phyloP scores from a whole-genome alignment of 2,888 invertebrate genomes.

The Sinopyrophorus schimmeli region DNA sequence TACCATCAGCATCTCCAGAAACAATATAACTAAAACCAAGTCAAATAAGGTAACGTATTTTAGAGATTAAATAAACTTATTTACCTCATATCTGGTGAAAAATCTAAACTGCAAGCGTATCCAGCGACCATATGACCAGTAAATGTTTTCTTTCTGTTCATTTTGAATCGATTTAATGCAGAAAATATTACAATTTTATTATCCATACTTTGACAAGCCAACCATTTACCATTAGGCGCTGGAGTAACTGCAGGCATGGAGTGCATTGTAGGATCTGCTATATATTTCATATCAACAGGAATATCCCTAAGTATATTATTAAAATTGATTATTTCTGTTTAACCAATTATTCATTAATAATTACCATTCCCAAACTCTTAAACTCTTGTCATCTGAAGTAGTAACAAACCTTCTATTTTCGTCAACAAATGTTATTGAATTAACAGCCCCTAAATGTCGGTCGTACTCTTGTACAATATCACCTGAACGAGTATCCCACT shows the following conservation, averaged over 20 bases:
- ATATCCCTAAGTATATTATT: conserved; percentile 65
- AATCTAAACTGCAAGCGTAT: conserved; percentile 96
- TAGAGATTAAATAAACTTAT: conserved; percentile 3
- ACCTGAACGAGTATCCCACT: conserved; percentile 96
- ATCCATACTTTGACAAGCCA: conserved; percentile 99
- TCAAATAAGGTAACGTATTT: conserved; percentile 4
- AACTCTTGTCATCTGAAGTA: conserved; percentile 98
- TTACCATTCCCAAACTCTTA: conserved; percentile 99
- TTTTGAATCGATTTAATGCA: conserved; percentile 94
- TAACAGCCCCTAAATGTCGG: conserved; percentile 97
- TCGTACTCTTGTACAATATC: conserved; percentile 98
- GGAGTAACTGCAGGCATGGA: conserved; percentile 96
- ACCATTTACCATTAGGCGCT: conserved; percentile 97
- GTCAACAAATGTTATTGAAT: conserved; percentile 98
- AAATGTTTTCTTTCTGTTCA: conserved; percentile 97
- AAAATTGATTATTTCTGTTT: background rate
- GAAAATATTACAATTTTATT: conserved; percentile 98
- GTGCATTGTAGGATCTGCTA: conserved; percentile 99
- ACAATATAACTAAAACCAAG: conserved; percentile 83
- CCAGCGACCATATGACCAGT: conserved; percentile 99
- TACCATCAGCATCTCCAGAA: conserved; percentile 98
- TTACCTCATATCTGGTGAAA: conserved; percentile 97
- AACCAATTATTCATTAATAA: conserved; percentile 34
- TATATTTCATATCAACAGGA: conserved; percentile 99
- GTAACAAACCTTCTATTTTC: conserved; percentile 97